Base-by-base conservation (phyloP, 2,113 vertebrate species). In the Oceanodroma tethys region DNA sequence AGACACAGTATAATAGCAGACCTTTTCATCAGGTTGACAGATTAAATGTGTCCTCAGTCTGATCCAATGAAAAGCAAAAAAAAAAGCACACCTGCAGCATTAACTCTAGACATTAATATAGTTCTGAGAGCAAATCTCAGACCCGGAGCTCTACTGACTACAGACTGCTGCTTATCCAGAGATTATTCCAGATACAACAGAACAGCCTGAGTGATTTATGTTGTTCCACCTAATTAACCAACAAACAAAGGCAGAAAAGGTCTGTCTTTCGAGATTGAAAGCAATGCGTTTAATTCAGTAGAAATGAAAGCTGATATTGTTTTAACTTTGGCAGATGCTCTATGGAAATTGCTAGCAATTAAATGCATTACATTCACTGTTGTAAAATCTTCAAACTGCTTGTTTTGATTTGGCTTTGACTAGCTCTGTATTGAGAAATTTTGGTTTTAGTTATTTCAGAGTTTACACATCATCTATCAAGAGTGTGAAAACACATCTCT, bases 221-320 rank as follows among this genome's bases (percentile, higher is more conserved):
- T 48, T 85, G 95, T 97, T 97, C 70, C 74, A 94, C 89, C 42
- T 96, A 96, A 97, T 91, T 95, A 95, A 91, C 62, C 84, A 86
- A 91, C 81, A 95, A 94, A 93, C 89, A 96, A 97, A 95, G 63
- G 78, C 66, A 96, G 91, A 94, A 93, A 86, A 93, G 55, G 50
- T 91, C 93, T 94, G 66, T 91, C 83, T 90, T 94, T 60, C 56
- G 83, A 97, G 83, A 90, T 2, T 88, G 59, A 94, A 94, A 89
- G 71, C 62, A 82, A 71, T 50, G 50, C 0, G 0, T 71, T 96
- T 90, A 94, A 91, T 90, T 96, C 66, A 2, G 4, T 16, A 83
- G 63, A 96, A 97, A 93, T 80, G 66, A 96, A 95, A 95, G 81
- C 62, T 80, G 95, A 93, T 93, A 94, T 19, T 95, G 86, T 92